Base-by-base conservation (phyloP, 2,888 invertebrate species). In the Pseudococcus viburni region DNA sequence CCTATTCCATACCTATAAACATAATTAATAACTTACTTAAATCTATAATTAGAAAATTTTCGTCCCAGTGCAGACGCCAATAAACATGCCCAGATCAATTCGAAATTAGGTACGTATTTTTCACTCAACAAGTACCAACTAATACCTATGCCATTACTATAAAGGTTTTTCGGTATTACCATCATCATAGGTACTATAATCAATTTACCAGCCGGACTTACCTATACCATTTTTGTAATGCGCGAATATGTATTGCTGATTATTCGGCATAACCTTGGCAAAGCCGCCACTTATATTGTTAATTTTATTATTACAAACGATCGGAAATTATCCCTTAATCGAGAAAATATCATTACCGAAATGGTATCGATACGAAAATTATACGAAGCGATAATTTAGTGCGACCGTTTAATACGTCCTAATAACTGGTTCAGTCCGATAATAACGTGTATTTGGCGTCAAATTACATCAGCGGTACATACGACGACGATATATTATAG, bases 201-300 rank as follows among this genome's bases (percentile, higher is more conserved):
- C 77, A 39, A 77, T 77, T 77, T 77, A 22, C 8, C 11, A 33
- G 51, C 51, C 51, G 51, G 51, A 51, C 51, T 8, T 5, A 51
- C 51, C 22, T 19, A 22, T 64, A 55, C 4, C 12, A 17, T 4
- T 64, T 64, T 22, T n/a, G 4, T 22, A 64, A 64, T 12, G 77
- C 39, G 22, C 26, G 15, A 77, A 39, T 26, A 17, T 8, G 19
- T 68, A 68, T 68, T 73, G 17, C 22, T 77, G 77, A 77, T 77
- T 77, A 77, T 33, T 77, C 6, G 22, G 6, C 77, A 17, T 77
- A 77, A 39, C 77, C 77, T 77, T 77, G 39, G 77, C 17, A 77
- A 22, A 77, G 77, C 77, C 39, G 22, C 77, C 77, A 77, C 39
- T 77, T 77, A 64, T 64, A 77, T 77, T 77, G 77, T 77, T 77